A percentile compares a stretch with the other conserved stretches of the same genome.
Evolutionary conservation across 2,797 vertebrate genomes (phyloP).

Genomic region (Coregonus ussuriensis): DNA sequence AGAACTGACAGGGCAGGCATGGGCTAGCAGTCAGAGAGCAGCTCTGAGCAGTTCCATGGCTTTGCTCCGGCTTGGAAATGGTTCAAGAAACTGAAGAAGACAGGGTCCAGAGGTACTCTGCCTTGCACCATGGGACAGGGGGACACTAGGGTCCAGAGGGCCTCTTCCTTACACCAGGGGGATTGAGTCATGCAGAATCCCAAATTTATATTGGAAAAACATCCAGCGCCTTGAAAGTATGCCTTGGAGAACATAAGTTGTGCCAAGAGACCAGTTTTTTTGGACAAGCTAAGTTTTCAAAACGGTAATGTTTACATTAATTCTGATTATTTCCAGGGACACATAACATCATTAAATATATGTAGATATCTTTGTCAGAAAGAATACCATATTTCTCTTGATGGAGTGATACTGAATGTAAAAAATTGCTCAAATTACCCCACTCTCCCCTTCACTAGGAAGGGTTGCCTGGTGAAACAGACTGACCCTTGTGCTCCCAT

Average conservation of each 20-base stretch:
- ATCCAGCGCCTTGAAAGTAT: not conserved
- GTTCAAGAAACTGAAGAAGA: conserved; percentile 53
- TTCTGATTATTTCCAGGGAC: too few relatives aligned
- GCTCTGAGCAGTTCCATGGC: conserved; percentile 57
- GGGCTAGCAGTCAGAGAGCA: conserved; percentile 62
- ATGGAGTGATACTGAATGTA: not conserved
- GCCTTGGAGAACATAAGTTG: not conserved
- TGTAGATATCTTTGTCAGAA: too few relatives aligned
- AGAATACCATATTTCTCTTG: not conserved
- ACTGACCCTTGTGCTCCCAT: not conserved
- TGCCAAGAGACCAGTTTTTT: not conserved
- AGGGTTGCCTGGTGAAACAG: conserved; percentile 30
- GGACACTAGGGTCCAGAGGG: conserved; percentile 36
- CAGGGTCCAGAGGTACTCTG: conserved; percentile 36
- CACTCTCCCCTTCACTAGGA: conserved; percentile 5
- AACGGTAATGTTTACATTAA: too few relatives aligned
- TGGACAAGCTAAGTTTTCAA: too few relatives aligned
- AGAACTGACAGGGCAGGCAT: conserved; percentile 69
- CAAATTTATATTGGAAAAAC: conserved; percentile 5
- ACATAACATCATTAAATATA: too few relatives aligned
- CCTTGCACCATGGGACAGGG: conserved; percentile 32
- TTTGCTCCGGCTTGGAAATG: conserved; percentile 65
- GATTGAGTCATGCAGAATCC: conserved; percentile 26
- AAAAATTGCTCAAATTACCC: not conserved
- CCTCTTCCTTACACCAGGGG: not conserved